phyloP scores from a whole-genome alignment of 2,113 vertebrate genomes.

The Glaucomys volans region DNA sequence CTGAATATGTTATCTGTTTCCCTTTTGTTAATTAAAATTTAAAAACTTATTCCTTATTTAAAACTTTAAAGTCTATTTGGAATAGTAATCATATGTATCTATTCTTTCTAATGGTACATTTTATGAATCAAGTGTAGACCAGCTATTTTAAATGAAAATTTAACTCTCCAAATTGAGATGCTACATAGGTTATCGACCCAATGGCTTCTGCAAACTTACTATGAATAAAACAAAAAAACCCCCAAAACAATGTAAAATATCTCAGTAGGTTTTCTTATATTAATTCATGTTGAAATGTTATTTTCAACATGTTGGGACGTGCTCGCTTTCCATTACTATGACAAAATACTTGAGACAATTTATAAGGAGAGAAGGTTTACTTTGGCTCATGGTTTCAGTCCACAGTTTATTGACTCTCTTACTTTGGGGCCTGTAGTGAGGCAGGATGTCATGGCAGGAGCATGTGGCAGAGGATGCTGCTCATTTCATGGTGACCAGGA shows the following conservation, averaged over 20 bases:
- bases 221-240: background rate
- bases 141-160: background rate
- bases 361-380: background rate
- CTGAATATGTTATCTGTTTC: background rate
- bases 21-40: constrained; percentile 22
- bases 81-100: background rate
- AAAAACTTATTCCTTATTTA: background rate
- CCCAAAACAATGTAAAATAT: background rate
- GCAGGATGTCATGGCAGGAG: background rate
- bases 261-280: background rate
- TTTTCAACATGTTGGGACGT: background rate
- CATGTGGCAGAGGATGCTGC: background rate
- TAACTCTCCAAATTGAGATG: background rate
- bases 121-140: background rate
- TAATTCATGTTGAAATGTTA: background rate
- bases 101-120: background rate
- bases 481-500: too few relatives aligned
- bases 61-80: background rate
- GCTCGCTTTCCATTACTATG: background rate
- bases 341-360: background rate
- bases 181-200: too few relatives aligned
- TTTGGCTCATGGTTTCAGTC: background rate
- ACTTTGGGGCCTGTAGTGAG: background rate
- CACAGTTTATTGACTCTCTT: background rate
- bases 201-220: background rate